phyloP scores from a whole-genome alignment of 2,113 vertebrate genomes.

The Peucedramus taeniatus region DNA sequence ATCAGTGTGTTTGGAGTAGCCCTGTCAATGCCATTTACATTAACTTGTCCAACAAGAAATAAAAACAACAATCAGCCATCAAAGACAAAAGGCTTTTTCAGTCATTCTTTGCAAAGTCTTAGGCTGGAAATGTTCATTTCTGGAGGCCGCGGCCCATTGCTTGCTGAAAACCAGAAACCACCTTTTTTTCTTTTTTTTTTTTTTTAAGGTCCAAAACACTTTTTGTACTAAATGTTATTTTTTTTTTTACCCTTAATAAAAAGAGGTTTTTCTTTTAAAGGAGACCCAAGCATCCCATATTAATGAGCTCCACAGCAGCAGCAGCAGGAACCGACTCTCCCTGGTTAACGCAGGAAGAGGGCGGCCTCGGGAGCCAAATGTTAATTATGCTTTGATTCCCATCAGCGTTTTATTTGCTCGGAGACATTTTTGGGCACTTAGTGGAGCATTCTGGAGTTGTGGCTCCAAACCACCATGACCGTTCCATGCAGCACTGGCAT shows the following conservation, averaged over 20 bases:
- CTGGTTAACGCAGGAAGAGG: neutral
- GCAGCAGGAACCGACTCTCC: neutral
- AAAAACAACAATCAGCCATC: conserved; percentile 58
- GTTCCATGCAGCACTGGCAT: neutral
- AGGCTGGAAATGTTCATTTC: conserved; percentile 22
- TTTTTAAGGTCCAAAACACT: neutral
- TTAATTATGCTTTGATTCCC: conserved; percentile 27
- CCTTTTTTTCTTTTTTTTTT: neutral
- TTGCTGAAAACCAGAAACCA: conserved; percentile 35
- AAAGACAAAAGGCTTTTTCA: conserved; percentile 46
- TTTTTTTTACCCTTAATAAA: neutral
- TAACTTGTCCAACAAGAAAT: conserved; percentile 61
- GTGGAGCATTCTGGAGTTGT: neutral
- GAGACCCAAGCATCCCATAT: neutral
- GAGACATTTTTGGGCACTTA: conserved; percentile 30
- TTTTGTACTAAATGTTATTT: neutral
- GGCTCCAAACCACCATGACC: conserved; percentile 33
- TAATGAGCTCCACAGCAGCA: neutral
- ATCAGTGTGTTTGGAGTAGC: conserved; percentile 55
- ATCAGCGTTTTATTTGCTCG: conserved; percentile 1
- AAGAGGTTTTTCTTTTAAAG: neutral
- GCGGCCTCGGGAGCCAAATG: neutral
- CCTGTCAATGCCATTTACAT: conserved; percentile 60
- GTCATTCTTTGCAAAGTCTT: neutral
- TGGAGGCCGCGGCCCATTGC: neutral